Evolutionary conservation across 2,797 vertebrate species (phyloP).

Genomic region (Pseudochaenichthys georgianus): DNA sequence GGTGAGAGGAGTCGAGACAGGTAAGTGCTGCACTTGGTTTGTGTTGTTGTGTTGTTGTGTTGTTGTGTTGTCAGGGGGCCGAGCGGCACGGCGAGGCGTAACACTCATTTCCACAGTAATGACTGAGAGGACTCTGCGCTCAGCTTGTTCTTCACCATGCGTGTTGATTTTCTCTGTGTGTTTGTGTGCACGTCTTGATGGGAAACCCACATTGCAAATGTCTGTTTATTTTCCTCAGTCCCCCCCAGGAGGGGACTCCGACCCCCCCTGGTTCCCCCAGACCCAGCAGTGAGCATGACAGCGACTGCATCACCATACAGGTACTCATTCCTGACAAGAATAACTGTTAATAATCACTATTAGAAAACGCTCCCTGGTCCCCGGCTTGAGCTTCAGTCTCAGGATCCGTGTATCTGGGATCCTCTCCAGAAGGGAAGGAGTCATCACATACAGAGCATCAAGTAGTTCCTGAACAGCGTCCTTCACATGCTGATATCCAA

Average conservation of each 20-base stretch:
- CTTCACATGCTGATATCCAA: too few species aligned
- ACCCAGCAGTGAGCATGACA: conserved; percentile 78
- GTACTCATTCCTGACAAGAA: conserved; percentile 41
- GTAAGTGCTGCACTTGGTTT: conserved; percentile 41
- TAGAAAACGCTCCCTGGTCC: too few species aligned
- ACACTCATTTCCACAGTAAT: conserved; percentile 46
- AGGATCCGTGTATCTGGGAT: too few species aligned
- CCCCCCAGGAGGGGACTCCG: conserved; percentile 73
- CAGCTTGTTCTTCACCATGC: conserved; percentile 20
- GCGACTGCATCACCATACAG: conserved; percentile 83
- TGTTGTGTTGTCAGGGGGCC: conserved; percentile 15
- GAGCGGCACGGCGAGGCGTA: conserved; percentile 23
- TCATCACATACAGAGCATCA: too few species aligned
- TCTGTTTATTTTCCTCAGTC: conserved; percentile 61
- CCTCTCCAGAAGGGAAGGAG: too few species aligned
- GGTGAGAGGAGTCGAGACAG: conserved; percentile 82
- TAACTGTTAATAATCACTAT: too few species aligned
- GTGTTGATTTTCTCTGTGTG: conserved; percentile 24
- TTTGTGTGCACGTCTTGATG: conserved; percentile 7
- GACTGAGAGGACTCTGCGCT: conserved; percentile 43
- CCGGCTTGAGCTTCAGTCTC: too few species aligned
- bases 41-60: conserved; percentile 17
- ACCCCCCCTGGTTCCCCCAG: conserved; percentile 70
- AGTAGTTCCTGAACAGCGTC: too few species aligned
- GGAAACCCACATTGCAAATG: background rate